Evolutionary conservation across 2,113 vertebrate genomes (phyloP), one percentile per base, ranked within the genome.

Genomic region (Camelus bactrianus): DNA sequence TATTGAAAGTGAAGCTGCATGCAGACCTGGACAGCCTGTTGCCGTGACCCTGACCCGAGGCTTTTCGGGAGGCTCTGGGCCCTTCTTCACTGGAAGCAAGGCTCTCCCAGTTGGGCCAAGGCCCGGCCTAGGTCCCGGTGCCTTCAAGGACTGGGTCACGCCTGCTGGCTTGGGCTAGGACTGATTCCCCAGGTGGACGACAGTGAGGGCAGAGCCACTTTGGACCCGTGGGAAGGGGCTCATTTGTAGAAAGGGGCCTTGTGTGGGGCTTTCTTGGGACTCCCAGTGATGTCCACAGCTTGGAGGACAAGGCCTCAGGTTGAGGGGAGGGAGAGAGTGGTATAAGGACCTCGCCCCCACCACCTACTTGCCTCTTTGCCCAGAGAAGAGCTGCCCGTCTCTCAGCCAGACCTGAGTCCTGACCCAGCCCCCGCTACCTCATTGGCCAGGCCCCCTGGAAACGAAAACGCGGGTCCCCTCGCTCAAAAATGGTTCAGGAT

Each of bases 201-300:
- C 67, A 3, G 60, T 10, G 58, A 72, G 52, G 50, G 75, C 80
- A 64, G 67, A 82, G 79, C 20, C 22, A 15, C 52, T 14, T 22
- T 35, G 70, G 42, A 14, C 19, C 65, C 38, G 56, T 32, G 58
- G 15, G n/a, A 52, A 0, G 96, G 98, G 42, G 96, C 96, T 54
- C 0, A 42, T 42, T 42, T 42, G 38, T 42, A 42, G 38, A 42
- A 42, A 42, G 38, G 38, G 38, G 38, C 38, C 38, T 42, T 42
- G 96, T 97, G 96, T 98, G 98, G 70, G 0, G 99, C 99, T 17
- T 99, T 98, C 0, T 96, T 97, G 0, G 99, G 95, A 0, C 98
- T 98, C 94, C 98, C 90, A 92, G 98, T 98, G 91, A 99, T 95
- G 11, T 99, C 98, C 30, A 99, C 98, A 0, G 99, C 96, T 96